phyloP scores from a whole-genome alignment of 2,797 vertebrate species.

The Pelochelys cantorii region DNA sequence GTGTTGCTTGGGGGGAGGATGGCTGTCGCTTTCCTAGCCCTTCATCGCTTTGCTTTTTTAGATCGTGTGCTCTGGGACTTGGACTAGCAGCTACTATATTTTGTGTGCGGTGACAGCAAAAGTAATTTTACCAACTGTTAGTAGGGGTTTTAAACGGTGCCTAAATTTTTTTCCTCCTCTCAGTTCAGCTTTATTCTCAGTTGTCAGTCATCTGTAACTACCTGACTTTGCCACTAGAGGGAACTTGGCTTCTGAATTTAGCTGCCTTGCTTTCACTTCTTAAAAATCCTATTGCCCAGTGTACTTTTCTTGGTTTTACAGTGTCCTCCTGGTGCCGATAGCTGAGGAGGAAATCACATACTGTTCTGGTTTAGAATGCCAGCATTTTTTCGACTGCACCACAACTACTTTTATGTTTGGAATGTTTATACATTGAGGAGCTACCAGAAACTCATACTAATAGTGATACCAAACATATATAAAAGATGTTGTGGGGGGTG shows the following conservation, averaged over 20 bases:
- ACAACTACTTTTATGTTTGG: neutral
- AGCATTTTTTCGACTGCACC: neutral
- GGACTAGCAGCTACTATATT: neutral
- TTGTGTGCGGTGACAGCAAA: neutral
- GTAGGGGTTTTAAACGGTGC: neutral
- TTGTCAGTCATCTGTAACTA: neutral
- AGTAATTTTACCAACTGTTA: neutral
- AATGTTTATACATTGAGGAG: neutral
- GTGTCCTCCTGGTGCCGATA: neutral
- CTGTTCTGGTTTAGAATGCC: neutral
- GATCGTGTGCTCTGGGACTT: neutral
- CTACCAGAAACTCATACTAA: neutral
- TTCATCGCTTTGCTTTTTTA: neutral
- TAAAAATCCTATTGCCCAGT: neutral
- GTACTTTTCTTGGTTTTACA: neutral
- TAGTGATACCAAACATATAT: neutral
- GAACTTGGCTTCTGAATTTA: neutral
- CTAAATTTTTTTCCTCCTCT: neutral
- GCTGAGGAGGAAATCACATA: neutral
- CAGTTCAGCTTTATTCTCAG: neutral
- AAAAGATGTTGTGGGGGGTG: neutral
- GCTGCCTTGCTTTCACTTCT: neutral
- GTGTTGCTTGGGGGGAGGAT: neutral
- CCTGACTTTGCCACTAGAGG: neutral
- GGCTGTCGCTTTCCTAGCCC: neutral